Percentiles rank a stretch among this genome's conserved stretches.
These are phyloP conservation scores for Gorilla gorilla DNA, from an alignment of 2,113 vertebrate species.

Conservation along the genomic window DNA sequence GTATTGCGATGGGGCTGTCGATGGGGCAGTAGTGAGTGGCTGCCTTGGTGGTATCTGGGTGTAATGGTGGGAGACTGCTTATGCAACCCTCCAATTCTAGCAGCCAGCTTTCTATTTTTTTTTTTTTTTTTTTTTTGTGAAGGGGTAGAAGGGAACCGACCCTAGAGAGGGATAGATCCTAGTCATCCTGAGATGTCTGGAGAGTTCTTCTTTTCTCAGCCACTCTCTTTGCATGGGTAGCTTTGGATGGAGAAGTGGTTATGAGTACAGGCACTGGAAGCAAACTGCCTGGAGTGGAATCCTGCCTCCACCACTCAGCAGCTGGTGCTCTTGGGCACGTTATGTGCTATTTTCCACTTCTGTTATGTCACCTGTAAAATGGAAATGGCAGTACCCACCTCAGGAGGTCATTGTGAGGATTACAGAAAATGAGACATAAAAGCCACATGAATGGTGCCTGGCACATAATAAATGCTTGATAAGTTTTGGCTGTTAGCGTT, in stretches of 20 bases:
- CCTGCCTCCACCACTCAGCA: too few species aligned
- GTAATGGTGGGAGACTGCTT: too few species aligned
- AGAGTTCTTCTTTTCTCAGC: too few species aligned
- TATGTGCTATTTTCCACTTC: neutral
- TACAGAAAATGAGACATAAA: neutral
- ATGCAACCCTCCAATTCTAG: neutral
- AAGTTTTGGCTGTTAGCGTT: neutral
- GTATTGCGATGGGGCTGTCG: conserved; percentile 57
- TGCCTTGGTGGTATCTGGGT: neutral
- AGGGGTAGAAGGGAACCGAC: neutral
- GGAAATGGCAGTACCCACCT: too few species aligned
- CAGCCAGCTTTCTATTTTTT: neutral
- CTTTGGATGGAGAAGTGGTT: neutral
- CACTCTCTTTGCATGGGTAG: neutral
- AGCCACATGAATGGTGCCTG: neutral
- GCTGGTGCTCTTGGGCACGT: neutral
- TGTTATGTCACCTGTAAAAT: neutral
- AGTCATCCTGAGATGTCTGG: neutral
- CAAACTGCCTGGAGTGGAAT: neutral
- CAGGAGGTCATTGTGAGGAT: neutral
- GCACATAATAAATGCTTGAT: neutral
- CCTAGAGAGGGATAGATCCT: neutral
- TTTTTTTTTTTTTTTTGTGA: neutral
- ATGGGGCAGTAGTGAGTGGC: fast-evolving
- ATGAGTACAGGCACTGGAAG: neutral